phyloP scores from a whole-genome alignment of 2,113 vertebrate species.

The Dascyllus trimaculatus region DNA sequence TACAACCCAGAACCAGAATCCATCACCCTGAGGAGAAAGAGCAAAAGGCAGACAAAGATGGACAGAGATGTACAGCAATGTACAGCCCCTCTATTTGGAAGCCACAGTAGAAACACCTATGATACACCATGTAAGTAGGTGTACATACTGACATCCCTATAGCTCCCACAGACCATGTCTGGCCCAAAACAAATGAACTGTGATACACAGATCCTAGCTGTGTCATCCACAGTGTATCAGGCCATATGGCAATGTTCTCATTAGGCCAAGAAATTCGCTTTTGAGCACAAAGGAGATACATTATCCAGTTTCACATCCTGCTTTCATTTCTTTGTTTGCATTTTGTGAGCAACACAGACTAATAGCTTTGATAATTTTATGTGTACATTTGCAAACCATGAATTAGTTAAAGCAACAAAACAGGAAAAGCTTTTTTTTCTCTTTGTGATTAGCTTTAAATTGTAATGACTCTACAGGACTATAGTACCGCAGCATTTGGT shows the following conservation, averaged over 20 bases:
- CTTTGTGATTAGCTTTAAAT: neutral
- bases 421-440: neutral
- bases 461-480: neutral
- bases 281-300: conserved; percentile 33
- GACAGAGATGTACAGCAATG: conserved; percentile 32
- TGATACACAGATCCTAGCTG: conserved; percentile 56
- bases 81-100: conserved; percentile 34
- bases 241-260: conserved; percentile 69
- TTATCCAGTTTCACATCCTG: conserved; percentile 52
- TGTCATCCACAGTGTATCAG: conserved; percentile 48
- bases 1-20: conserved; percentile 30
- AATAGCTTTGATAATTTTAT: conserved; percentile 5
- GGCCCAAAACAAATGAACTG: conserved; percentile 61
- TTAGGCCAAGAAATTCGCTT: conserved; percentile 65
- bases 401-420: conserved; percentile 29
- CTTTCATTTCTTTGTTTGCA: conserved; percentile 32
- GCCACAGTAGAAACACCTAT: conserved; percentile 21
- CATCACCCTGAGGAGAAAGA: conserved; percentile 17
- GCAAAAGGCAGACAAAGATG: conserved; percentile 25
- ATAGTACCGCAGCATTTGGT: neutral
- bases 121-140: conserved; percentile 59
- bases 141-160: conserved; percentile 28
- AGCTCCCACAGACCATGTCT: conserved; percentile 31
- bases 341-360: conserved; percentile 1
- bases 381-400: conserved; percentile 5